phyloP scores from a whole-genome alignment of 1,140 invertebrate genomes.

The Hyphantria cunea region DNA sequence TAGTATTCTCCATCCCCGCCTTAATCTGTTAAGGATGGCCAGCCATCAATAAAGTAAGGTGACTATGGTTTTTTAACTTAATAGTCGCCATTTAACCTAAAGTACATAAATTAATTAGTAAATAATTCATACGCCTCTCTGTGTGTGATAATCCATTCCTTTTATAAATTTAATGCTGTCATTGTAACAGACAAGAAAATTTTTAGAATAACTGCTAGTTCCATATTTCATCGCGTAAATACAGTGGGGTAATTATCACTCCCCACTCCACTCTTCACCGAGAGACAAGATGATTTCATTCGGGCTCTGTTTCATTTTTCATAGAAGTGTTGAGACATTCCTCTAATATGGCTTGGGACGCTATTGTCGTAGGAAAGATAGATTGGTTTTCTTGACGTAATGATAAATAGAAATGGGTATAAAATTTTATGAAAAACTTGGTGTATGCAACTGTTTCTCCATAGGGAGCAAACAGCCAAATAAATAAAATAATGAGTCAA shows the following conservation, averaged over 20 bases:
- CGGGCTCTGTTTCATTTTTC: conserved; percentile 9
- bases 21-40: too few relatives aligned
- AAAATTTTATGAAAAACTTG: background rate
- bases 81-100: too few relatives aligned
- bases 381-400: background rate
- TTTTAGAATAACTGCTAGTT: background rate
- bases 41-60: too few relatives aligned
- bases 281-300: conserved; percentile 2
- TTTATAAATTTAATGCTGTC: too few relatives aligned
- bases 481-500: too few relatives aligned
- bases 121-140: too few relatives aligned
- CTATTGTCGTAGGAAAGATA: background rate
- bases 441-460: too few relatives aligned
- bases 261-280: background rate
- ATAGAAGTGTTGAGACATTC: background rate
- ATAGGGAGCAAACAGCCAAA: too few relatives aligned
- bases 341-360: background rate
- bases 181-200: conserved; percentile 8
- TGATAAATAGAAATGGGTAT: background rate
- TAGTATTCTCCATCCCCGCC: too few relatives aligned
- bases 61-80: too few relatives aligned
- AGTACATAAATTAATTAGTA: too few relatives aligned
- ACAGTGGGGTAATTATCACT: conserved; percentile 16
- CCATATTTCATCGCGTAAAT: conserved; percentile 24
- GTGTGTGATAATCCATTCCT: too few relatives aligned